A percentile compares a stretch with the other conserved stretches of the same genome.
Conservation (phyloP, 2,888 invertebrate genomes). For the Sinodicranocentrus sp. region DNA sequence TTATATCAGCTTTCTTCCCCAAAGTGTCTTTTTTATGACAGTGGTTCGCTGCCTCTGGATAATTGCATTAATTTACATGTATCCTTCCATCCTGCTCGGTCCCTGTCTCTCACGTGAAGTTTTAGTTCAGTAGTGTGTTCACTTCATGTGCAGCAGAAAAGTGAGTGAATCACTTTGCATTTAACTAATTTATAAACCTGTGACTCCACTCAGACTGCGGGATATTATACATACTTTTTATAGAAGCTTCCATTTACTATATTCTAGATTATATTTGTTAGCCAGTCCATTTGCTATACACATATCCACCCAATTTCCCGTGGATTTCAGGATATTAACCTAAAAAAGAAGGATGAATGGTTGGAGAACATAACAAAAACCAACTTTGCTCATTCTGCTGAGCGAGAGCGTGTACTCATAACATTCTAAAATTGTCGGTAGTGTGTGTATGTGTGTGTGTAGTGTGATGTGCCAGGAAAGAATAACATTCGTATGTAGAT, state of each 20-base stretch:
- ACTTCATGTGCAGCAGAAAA: not conserved
- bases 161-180: not conserved
- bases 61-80: conserved; percentile 47
- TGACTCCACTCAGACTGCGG: conserved; percentile 6
- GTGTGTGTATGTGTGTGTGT: not conserved
- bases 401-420: not conserved
- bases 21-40: conserved; percentile 38
- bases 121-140: not conserved
- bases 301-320: conserved; percentile 24
- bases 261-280: not conserved
- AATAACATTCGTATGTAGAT: not conserved
- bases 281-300: not conserved
- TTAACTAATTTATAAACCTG: conserved; percentile 47
- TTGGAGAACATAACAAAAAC: not conserved
- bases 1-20: not conserved
- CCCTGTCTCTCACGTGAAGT: not conserved
- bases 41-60: conserved; percentile 21
- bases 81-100: not conserved
- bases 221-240: not conserved
- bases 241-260: not conserved
- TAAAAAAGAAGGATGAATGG: conserved; percentile 19
- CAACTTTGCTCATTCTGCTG: conserved; percentile 20
- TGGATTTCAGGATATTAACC: conserved; percentile 36
- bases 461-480: not conserved
- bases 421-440: conserved; percentile 9